A percentile compares a stretch with the other conserved stretches of the same genome.
Conservation (phyloP, 2,113 vertebrate species). For the Zeus faber region DNA sequence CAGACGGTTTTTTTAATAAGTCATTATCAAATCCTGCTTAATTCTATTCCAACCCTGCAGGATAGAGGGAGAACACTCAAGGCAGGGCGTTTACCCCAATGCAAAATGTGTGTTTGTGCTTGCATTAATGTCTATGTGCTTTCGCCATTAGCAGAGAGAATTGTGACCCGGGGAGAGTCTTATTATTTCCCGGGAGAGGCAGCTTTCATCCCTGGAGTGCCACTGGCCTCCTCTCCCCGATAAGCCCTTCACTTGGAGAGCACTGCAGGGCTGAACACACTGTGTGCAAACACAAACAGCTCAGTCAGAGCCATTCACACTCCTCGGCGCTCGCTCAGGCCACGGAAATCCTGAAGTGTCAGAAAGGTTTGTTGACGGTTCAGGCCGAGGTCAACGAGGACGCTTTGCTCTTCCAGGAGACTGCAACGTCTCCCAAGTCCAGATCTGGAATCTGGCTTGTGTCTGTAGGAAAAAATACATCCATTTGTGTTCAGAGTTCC, state of each 20-base stretch:
- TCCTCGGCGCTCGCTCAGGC: too few relatives aligned
- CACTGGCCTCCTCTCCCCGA: constrained; percentile 44
- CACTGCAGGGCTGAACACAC: constrained; percentile 34
- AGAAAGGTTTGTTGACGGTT: too few relatives aligned
- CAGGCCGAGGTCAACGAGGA: too few relatives aligned
- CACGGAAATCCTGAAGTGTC: too few relatives aligned
- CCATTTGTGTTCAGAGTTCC: too few relatives aligned
- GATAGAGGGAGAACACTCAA: constrained; percentile 35
- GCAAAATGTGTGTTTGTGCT: constrained; percentile 33
- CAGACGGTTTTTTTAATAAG: constrained; percentile 66
- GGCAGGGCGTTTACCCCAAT: constrained; percentile 36
- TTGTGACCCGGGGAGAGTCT: constrained; percentile 45
- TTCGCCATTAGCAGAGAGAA: constrained; percentile 43
- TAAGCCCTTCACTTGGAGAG: constrained; percentile 50
- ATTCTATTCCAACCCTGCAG: constrained; percentile 60
- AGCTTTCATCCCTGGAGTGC: constrained; percentile 42
- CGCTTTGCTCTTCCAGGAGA: too few relatives aligned
- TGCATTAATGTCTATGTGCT: background rate
- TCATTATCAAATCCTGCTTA: constrained; percentile 70
- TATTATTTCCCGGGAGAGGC: constrained; percentile 40
- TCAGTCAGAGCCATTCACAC: constrained; percentile 85
- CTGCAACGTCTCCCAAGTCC: too few relatives aligned
- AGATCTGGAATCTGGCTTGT: too few relatives aligned
- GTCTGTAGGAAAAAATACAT: too few relatives aligned
- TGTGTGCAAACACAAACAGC: constrained; percentile 82